A percentile compares a stretch with the other conserved stretches of the same genome.
phyloP scores from a whole-genome alignment of 2,888 invertebrate genomes.

The Silvanus unidentatus region DNA sequence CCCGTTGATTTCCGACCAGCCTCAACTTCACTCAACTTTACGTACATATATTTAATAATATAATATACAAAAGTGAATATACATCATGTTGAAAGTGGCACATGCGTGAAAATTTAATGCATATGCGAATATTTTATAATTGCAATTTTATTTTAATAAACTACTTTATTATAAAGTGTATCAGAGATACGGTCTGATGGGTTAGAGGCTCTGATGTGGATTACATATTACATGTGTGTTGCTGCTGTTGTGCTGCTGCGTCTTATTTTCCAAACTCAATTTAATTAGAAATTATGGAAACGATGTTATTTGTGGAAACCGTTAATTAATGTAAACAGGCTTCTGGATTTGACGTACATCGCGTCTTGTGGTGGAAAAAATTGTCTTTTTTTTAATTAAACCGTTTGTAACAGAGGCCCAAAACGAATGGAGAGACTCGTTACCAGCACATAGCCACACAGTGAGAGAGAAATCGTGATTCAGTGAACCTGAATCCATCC shows the following conservation, averaged over 20 bases:
- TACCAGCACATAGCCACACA: no score
- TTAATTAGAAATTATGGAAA: no score
- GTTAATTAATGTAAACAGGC: no score
- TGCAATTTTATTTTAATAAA: slow-evolving; percentile 38
- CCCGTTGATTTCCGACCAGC: slow-evolving; percentile 40
- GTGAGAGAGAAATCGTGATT: no score
- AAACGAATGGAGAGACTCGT: no score
- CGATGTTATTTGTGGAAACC: no score
- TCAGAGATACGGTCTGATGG: slow-evolving; percentile 37
- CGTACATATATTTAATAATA: not conserved
- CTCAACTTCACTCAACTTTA: slow-evolving; percentile 27
- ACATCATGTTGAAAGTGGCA: slow-evolving; percentile 34
- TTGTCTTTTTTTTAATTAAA: no score
- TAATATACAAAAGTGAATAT: not conserved
- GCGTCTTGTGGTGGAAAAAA: no score
- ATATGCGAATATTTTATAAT: slow-evolving; percentile 37
- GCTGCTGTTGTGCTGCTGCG: not conserved
- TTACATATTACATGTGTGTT: not conserved
- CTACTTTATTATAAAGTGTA: slow-evolving; percentile 37
- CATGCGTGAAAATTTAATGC: slow-evolving; percentile 40
- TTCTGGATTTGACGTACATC: no score
- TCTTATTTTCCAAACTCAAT: no score
- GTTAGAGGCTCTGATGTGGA: slow-evolving; percentile 13
- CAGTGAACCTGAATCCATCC: no score
- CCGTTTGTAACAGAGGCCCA: no score